These are phyloP conservation scores for Eristalis arbustorum DNA, from an alignment of 2,888 invertebrate genomes.

Conservation along the genomic window DNA sequence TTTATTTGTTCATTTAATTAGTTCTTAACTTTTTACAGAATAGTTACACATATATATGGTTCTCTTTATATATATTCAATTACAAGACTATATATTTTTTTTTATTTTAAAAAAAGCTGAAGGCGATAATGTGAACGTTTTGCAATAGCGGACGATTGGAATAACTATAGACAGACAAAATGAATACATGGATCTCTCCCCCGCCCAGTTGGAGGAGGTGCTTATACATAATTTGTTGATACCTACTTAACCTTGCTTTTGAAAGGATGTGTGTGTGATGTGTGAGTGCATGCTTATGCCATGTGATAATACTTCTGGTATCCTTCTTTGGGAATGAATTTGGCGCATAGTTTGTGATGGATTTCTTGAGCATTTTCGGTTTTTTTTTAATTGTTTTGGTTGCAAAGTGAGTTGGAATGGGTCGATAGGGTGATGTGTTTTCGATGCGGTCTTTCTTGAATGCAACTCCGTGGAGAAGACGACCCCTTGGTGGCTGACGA, in stretches of 20 bases:
- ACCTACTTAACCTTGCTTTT: background rate
- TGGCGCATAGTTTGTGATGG: background rate
- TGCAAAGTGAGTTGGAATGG: background rate
- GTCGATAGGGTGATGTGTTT: background rate
- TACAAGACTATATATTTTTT: background rate
- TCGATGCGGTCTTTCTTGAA: too few relatives aligned
- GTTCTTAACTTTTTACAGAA: slow-evolving; percentile 66
- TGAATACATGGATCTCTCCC: slow-evolving; percentile 2
- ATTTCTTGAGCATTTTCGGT: background rate
- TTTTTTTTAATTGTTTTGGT: background rate
- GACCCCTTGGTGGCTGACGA: too few relatives aligned
- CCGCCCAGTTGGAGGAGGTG: background rate
- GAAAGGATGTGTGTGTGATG: background rate
- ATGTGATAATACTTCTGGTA: background rate
- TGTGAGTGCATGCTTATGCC: background rate
- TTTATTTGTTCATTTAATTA: slow-evolving; percentile 15
- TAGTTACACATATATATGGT: slow-evolving; percentile 25
- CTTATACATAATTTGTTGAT: background rate
- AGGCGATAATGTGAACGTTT: slow-evolving; percentile 64
- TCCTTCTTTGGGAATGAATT: background rate
- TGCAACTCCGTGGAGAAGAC: too few relatives aligned
- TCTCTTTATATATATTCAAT: slow-evolving; percentile 18
- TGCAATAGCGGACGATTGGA: slow-evolving; percentile 65
- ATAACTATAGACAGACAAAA: slow-evolving; percentile 46
- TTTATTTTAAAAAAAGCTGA: slow-evolving; percentile 54